These are phyloP conservation scores for Hipparchia sbordonii DNA, from an alignment of 2,888 invertebrate genomes.

Conservation along the genomic window DNA sequence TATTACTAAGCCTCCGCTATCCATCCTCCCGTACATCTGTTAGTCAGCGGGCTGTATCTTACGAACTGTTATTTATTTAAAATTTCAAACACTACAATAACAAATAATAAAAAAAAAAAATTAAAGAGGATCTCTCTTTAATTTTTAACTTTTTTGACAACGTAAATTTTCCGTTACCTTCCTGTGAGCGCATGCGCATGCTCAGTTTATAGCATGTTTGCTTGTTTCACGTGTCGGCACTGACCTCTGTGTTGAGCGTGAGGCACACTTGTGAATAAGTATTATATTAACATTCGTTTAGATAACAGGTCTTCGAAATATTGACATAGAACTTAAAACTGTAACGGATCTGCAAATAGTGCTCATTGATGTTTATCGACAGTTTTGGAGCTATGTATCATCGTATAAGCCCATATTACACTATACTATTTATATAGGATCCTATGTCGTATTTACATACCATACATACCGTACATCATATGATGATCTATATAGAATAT, in stretches of 20 bases:
- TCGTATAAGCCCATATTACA: not conserved
- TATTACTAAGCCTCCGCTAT: too few species aligned
- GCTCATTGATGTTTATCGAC: slow-evolving; percentile 14
- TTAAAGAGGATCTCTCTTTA: not conserved
- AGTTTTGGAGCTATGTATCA: slow-evolving; percentile 3
- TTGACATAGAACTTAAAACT: slow-evolving; percentile 26
- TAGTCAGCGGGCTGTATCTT: too few species aligned
- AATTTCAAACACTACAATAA: too few species aligned
- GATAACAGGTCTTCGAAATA: slow-evolving; percentile 20
- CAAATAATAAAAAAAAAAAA: too few species aligned
- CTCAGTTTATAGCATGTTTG: slow-evolving; percentile 36
- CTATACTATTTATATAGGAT: too few species aligned
- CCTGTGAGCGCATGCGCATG: slow-evolving; percentile 34
- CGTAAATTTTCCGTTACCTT: slow-evolving; percentile 29
- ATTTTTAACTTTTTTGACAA: not conserved
- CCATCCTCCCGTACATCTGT: too few species aligned
- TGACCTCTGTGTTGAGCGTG: slow-evolving; percentile 30
- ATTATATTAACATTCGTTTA: slow-evolving; percentile 10
- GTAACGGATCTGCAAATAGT: slow-evolving; percentile 27
- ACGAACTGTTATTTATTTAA: too few species aligned
- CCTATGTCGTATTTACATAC: too few species aligned
- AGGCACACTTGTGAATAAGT: slow-evolving; percentile 26
- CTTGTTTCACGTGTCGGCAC: slow-evolving; percentile 37
- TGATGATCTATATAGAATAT: too few species aligned
- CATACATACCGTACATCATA: too few species aligned